Evolutionary conservation across 2,113 vertebrate genomes (phyloP).

Genomic region (Parotia lawesii): DNA sequence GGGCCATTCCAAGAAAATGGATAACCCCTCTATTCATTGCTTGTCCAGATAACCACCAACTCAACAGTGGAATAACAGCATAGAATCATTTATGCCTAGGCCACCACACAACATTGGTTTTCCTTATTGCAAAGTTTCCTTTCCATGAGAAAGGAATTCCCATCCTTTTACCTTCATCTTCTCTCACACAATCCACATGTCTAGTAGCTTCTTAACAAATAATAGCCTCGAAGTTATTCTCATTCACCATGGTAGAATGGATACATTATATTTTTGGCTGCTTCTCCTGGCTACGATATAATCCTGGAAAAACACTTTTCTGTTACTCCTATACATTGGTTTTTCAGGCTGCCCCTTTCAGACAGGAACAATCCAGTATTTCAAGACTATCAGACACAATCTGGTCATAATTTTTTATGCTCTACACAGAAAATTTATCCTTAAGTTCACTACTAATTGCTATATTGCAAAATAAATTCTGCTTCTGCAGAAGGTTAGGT

Average conservation of each 20-base stretch:
- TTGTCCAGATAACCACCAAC: not conserved
- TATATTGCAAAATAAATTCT: not conserved
- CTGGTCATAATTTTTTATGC: not conserved
- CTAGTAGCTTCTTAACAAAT: not conserved
- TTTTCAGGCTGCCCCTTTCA: not conserved
- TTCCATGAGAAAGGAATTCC: not conserved
- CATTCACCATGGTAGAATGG: not conserved
- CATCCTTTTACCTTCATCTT: not conserved
- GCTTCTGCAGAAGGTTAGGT: not conserved
- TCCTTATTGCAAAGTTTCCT: not conserved
- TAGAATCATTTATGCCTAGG: not conserved
- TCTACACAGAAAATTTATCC: not conserved
- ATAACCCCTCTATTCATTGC: not conserved
- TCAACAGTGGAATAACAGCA: not conserved
- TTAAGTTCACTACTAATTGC: not conserved
- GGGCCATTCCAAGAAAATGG: not conserved
- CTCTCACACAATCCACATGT: not conserved
- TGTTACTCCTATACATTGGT: not conserved
- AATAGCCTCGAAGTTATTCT: not conserved
- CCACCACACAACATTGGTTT: not conserved
- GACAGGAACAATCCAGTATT: not conserved
- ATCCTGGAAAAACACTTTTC: not conserved
- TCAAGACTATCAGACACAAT: not conserved
- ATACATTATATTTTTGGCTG: not conserved
- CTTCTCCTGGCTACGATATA: not conserved